Base-by-base conservation (phyloP, 2,797 vertebrate genomes). In the Otolemur crassicaudatus region DNA sequence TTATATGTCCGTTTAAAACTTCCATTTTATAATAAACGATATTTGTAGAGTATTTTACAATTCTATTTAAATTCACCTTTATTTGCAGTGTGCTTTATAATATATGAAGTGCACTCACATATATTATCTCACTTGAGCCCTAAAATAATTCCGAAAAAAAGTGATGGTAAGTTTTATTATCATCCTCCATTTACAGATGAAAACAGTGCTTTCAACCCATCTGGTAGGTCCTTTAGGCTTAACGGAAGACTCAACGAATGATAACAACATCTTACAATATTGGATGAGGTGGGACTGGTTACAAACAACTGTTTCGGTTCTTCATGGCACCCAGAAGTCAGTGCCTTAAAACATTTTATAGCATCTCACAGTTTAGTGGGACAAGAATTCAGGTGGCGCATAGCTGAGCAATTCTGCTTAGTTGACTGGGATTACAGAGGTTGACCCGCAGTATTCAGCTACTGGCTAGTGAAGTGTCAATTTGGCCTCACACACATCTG, bases 61-160 rank as follows among this genome's bases (percentile, higher is more conserved):
- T 73, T 85, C 60, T 85, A 46, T 83, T 94, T 83, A 94, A 94
- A 88, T 76, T 81, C 22, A 46, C 70, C 88, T 86, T 5, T 75
- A 56, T 96, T 83, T 94, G 75, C 17, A 73, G 58, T 79, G 65
- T 34, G 46, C 5, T 94, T 95, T 81, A 72, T 89, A 96, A 93
- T 87, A 91, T 87, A 90, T 85, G 61, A 96, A 92, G 81, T 81
- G 1, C n/a, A 65, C 92, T 94, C 85, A 77, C 23, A 31, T 49
- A 60, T 60, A 61, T 85, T 34, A 76, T 89, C 86, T 95, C 83
- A 72, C 83, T 76, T 72, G 63, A 70, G 82, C 20, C 63, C 29
- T 90, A 63, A 97, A 91, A 94, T 90, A 92, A 93, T 76, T 89
- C 92, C 63, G 60, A 96, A 65, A 88, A 90, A 88, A 77, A 88